Conservation (phyloP, 1,140 invertebrate species). For the Tetramorium alpestre region DNA sequence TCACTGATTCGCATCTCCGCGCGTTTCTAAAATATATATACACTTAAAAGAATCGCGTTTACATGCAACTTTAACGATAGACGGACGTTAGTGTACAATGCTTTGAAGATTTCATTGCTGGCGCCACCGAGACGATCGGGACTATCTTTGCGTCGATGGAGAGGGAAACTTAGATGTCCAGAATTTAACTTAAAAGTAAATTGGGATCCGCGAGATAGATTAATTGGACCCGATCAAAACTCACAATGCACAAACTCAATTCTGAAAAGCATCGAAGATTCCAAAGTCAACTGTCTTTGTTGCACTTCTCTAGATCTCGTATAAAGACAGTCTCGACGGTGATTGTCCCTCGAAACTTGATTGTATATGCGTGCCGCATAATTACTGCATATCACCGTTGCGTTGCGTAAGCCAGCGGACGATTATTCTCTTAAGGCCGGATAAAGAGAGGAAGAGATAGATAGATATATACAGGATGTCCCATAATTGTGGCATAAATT, state of each 20-base stretch:
- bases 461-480: too few relatives aligned
- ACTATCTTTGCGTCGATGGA: background rate
- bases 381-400: background rate
- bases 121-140: background rate
- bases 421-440: conserved; percentile 41
- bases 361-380: conserved; percentile 12
- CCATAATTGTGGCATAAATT: too few relatives aligned
- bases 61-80: background rate
- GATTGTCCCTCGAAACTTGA: conserved; percentile 17
- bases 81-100: conserved; percentile 2
- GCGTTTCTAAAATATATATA: conserved; percentile 21
- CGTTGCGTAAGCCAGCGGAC: conserved; percentile 40
- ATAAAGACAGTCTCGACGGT: background rate
- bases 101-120: background rate
- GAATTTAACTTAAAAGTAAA: background rate
- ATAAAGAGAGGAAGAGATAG: background rate
- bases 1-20: background rate
- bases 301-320: background rate
- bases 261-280: background rate
- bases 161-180: background rate
- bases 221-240: background rate
- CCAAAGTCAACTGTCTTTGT: conserved; percentile 10
- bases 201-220: background rate
- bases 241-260: background rate
- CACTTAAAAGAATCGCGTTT: background rate